Evolutionary conservation across 2,113 vertebrate species (phyloP).

Genomic region (Clupea harengus): DNA sequence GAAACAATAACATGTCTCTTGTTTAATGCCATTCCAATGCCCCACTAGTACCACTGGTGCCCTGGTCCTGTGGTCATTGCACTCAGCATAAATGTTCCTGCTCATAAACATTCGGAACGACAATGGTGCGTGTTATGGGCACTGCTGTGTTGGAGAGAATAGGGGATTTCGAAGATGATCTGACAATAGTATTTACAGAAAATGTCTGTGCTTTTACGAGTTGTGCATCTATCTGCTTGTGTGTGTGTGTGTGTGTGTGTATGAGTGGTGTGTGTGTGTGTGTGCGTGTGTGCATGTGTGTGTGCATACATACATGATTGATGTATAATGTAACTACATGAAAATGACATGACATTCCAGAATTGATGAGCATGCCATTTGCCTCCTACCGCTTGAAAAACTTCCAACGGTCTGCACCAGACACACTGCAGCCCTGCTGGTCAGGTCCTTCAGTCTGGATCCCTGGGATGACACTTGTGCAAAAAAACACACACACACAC

Average conservation of each 20-base stretch:
- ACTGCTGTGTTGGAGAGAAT: no score
- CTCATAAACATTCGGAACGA: no score
- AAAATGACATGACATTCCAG: not conserved
- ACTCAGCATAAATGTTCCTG: no score
- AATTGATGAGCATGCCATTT: not conserved
- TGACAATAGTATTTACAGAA: no score
- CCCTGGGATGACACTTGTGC: slow-evolving; percentile 63
- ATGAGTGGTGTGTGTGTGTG: not conserved
- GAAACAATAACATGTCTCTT: not conserved
- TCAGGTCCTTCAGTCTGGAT: slow-evolving; percentile 53
- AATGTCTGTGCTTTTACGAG: no score
- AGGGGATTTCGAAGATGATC: no score
- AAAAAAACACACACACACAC: slow-evolving; percentile 3
- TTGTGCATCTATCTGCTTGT: no score
- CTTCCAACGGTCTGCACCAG: slow-evolving; percentile 84
- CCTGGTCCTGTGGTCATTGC: not conserved
- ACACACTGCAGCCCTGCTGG: slow-evolving; percentile 67
- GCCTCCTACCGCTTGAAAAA: slow-evolving; percentile 81
- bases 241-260: not conserved
- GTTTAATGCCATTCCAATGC: not conserved
- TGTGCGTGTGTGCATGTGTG: not conserved
- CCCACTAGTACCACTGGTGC: not conserved
- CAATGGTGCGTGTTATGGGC: not conserved
- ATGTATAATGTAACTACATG: not conserved
- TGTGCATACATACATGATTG: not conserved